A percentile compares a stretch with the other conserved stretches of the same genome.
Conservation (phyloP, 2,888 invertebrate genomes). For the Masnerella sp. region DNA sequence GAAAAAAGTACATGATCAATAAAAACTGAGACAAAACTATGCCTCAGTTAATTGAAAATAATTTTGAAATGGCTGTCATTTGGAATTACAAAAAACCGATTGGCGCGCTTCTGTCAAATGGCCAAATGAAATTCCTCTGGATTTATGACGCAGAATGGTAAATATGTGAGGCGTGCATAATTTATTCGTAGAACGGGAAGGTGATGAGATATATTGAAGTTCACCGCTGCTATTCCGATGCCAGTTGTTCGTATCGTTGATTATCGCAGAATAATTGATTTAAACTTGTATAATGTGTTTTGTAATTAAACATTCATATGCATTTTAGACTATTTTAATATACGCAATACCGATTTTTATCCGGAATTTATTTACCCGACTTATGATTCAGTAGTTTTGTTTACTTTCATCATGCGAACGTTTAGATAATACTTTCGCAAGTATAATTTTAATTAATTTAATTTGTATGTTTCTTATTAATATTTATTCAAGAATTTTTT, state of each 20-base stretch:
- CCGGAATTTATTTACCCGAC: no score
- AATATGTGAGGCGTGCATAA: constrained; percentile 49
- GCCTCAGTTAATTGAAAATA: not conserved
- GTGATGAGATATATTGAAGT: constrained; percentile 42
- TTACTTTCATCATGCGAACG: no score
- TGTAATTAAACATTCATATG: constrained; percentile 23
- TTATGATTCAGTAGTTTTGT: no score
- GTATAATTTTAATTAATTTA: no score
- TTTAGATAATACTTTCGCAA: no score
- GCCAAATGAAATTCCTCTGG: constrained; percentile 29
- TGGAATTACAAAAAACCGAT: constrained; percentile 1
- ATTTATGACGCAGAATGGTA: constrained; percentile 37
- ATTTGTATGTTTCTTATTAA: no score
- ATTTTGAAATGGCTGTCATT: not conserved
- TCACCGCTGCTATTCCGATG: constrained; percentile 15
- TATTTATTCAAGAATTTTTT: no score
- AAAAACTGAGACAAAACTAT: no score
- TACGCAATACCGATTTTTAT: constrained; percentile 13
- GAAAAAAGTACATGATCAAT: not conserved
- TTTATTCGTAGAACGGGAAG: constrained; percentile 37
- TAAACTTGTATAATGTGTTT: constrained; percentile 24
- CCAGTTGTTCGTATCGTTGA: constrained; percentile 25
- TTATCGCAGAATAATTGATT: constrained; percentile 33
- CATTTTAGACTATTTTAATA: constrained; percentile 19
- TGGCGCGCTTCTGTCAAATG: constrained; percentile 10